Conservation (phyloP, 2,797 vertebrate genomes). For the Myotis vivesi region DNA sequence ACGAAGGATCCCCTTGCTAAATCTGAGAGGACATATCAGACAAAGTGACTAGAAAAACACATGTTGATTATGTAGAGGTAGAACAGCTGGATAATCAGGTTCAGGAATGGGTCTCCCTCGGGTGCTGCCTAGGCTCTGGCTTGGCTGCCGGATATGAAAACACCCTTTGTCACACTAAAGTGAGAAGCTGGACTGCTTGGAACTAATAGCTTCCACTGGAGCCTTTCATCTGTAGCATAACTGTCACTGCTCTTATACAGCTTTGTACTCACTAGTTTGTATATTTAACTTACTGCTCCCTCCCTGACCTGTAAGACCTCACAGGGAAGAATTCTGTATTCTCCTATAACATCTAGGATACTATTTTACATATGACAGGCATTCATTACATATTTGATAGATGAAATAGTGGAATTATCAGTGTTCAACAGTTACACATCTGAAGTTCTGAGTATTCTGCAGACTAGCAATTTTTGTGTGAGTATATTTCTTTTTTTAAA, state of each 20-base stretch:
- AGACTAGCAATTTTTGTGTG: not conserved
- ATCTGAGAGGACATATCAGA: not conserved
- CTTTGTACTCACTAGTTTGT: not conserved
- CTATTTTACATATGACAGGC: not conserved
- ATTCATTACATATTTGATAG: not conserved
- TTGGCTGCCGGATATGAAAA: not conserved
- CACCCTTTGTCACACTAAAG: not conserved
- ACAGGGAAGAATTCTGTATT: not conserved
- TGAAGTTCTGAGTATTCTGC: not conserved
- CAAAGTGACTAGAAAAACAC: not conserved
- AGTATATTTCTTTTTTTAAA: not conserved
- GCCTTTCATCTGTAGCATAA: not conserved
- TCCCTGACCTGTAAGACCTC: not conserved
- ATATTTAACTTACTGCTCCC: not conserved
- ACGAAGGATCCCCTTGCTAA: not conserved
- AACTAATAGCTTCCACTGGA: not conserved
- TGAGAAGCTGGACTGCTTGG: not conserved
- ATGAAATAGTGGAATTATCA: slow-evolving; percentile 25
- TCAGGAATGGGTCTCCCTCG: not conserved
- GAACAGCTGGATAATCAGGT: not conserved
- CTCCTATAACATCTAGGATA: not conserved
- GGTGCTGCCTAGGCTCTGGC: not conserved
- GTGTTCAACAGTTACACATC: not conserved
- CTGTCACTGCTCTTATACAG: not conserved
- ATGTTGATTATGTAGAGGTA: not conserved